Evolutionary conservation across 1,140 invertebrate species (phyloP).

Genomic region (Brachionus paranguensis): DNA sequence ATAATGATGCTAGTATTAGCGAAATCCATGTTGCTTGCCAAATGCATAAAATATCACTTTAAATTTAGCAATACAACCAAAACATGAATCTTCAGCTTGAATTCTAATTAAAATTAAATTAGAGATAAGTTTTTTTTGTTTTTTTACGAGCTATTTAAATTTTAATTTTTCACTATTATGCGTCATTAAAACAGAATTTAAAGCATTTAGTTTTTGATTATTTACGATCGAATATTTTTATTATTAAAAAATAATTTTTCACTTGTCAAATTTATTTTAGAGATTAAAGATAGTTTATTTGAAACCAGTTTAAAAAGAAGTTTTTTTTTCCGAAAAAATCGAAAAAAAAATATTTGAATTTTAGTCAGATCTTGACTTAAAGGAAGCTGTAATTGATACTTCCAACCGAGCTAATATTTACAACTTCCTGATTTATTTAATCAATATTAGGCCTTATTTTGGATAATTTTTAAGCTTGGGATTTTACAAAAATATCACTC

Average conservation of each 20-base stretch:
- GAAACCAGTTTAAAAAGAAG: background rate
- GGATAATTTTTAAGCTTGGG: background rate
- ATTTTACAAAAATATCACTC: too few species aligned
- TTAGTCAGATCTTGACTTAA: background rate
- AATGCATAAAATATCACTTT: background rate
- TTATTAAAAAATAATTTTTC: background rate
- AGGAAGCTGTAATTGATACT: background rate
- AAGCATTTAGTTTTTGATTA: background rate
- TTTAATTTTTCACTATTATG: background rate
- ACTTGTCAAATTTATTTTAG: background rate
- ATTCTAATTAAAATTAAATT: conserved; percentile 20
- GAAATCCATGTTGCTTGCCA: background rate
- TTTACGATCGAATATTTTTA: background rate
- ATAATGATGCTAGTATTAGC: conserved; percentile 8
- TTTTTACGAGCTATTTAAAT: conserved; percentile 5
- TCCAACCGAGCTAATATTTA: background rate
- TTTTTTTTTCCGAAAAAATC: background rate
- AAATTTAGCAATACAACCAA: background rate
- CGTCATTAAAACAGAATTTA: background rate
- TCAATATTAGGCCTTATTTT: background rate
- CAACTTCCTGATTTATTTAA: background rate
- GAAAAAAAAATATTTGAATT: background rate
- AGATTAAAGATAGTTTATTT: background rate
- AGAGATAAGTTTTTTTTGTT: background rate
- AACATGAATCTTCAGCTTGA: background rate